phyloP scores from a whole-genome alignment of 2,113 vertebrate species.

The Ciconia maguari region DNA sequence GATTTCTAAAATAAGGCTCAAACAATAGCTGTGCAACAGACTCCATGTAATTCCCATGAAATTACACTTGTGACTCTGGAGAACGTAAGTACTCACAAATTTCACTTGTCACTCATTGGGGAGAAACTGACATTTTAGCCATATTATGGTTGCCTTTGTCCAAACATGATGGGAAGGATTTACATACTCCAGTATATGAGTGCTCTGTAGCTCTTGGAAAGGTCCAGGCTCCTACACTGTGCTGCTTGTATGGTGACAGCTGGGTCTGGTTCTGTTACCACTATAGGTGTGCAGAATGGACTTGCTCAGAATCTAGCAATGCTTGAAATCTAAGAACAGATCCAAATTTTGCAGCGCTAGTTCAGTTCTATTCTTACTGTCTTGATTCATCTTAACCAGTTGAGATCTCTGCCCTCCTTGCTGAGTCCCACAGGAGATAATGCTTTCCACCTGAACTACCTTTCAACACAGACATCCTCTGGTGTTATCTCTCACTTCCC shows the following conservation, averaged over 20 bases:
- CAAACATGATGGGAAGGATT: background rate
- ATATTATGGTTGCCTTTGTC: background rate
- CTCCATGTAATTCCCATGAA: background rate
- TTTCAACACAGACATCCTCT: background rate
- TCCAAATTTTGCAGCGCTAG: background rate
- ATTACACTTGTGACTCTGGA: background rate
- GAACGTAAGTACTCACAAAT: background rate
- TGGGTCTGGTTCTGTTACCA: background rate
- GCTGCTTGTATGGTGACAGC: background rate
- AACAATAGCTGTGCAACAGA: background rate
- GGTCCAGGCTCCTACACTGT: background rate
- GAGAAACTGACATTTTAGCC: background rate
- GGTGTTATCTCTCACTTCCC: background rate
- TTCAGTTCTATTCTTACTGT: background rate
- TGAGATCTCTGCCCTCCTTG: background rate
- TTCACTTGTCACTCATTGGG: background rate
- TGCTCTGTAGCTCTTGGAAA: background rate
- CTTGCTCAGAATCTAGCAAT: background rate
- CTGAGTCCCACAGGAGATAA: background rate
- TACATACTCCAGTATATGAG: background rate
- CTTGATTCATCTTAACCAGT: background rate
- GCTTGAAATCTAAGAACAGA: background rate
- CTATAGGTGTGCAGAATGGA: background rate
- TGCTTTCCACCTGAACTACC: background rate
- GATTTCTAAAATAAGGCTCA: background rate